Conservation (phyloP, 2,797 vertebrate genomes). For the Toxotes lorentzi region DNA sequence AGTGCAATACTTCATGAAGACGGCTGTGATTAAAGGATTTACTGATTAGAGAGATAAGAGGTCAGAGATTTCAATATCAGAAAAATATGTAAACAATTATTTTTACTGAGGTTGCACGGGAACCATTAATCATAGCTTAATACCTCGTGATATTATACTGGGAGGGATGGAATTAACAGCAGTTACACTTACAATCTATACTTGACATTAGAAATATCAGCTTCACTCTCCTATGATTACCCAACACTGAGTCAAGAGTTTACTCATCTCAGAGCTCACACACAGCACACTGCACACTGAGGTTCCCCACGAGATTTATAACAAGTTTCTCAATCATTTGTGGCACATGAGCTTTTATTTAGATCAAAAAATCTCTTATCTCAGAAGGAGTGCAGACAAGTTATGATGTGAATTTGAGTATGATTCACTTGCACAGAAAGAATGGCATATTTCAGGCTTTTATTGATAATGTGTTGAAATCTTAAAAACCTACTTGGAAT, state of each 20-base stretch:
- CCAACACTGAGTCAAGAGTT: not conserved
- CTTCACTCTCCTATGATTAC: not conserved
- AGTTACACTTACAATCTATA: too few species aligned
- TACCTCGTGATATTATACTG: too few species aligned
- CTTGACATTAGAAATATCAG: not conserved
- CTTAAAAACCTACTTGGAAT: not conserved
- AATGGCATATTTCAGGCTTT: not conserved
- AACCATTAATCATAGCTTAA: too few species aligned
- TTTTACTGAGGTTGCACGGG: not conserved
- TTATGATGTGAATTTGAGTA: not conserved
- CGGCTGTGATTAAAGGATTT: not conserved
- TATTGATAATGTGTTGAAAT: not conserved
- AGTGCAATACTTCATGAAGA: not conserved
- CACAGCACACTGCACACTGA: not conserved
- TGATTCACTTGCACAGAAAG: not conserved
- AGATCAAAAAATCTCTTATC: not conserved
- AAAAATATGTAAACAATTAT: not conserved
- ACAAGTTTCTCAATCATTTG: not conserved
- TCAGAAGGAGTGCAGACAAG: not conserved
- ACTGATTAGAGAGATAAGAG: not conserved
- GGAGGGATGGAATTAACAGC: too few species aligned
- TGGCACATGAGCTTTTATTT: not conserved
- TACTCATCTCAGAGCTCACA: not conserved
- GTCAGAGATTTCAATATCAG: not conserved
- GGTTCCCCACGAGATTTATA: not conserved